Evolutionary conservation across 35 echinoderm and acorn worm species (phyloP), one percentile per base, ranked within the genome.

Genomic region (Apostichopus parvimensis): DNA sequence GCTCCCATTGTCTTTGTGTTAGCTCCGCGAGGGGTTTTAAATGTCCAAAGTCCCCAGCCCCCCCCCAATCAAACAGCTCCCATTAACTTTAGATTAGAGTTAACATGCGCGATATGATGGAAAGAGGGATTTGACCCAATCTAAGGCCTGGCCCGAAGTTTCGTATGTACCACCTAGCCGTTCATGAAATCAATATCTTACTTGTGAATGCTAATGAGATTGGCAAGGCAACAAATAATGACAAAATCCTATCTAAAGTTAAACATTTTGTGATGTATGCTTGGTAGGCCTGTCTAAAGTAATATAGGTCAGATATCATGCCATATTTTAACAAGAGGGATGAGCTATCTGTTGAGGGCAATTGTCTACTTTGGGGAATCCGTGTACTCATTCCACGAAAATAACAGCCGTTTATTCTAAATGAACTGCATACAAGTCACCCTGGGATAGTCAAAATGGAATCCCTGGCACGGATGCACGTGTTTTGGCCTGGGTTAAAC

Each of bases 141-240:
- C 28, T 34, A 34, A 34, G 28, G 28, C 28, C 28, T 34, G 28
- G 28, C 28, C 28, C 28, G 28, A 34, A 34, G 24, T 34, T 34
- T 34, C 28, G 28, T 2, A 34, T 34, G 28, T 34, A 34, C 28
- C 28, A 34, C 28, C 28, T 34, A 34, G 28, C 28, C 28, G 0
- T 34, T 34, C 28, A 34, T 34, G 28, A 53, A 52, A 17, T 93
- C 20, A 25, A 87, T 55, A 61, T 23, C 4, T 25, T 93, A 13
- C 92, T 82, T 21, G 56, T 93, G 8, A 87, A 15, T n/a, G 92
- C 91, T 52, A 57, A 76, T 15, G 21, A 52, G 25, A 25, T 88
- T 7, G 9, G 14, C 15, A 34, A 57, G 73, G 83, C 62, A 78
- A 62, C 84, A 18, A 26, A 89, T 54, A 93, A 25, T n/a, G 92